These are phyloP conservation scores for Campodea augens DNA, from an alignment of 1,140 invertebrate species.

Conservation along the genomic window DNA sequence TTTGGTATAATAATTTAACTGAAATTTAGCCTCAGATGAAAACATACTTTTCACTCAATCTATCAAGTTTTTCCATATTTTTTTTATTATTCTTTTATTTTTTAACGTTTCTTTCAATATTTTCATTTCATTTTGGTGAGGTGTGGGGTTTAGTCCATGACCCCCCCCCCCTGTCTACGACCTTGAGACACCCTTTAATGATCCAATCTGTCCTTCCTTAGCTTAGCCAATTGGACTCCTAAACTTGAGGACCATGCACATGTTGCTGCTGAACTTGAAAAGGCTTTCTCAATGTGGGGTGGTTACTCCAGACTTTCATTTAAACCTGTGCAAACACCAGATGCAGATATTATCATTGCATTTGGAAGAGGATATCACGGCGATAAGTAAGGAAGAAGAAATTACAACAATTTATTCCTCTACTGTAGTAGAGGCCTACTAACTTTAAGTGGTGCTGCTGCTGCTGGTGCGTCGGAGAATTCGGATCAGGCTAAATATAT, in stretches of 20 bases:
- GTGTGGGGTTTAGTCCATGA: slow-evolving; percentile 1
- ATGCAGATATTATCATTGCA: slow-evolving; percentile 41
- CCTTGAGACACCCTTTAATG: too few species aligned
- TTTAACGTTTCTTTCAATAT: not conserved
- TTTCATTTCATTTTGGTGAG: too few species aligned
- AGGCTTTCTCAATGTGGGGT: slow-evolving; percentile 39
- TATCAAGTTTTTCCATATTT: too few species aligned
- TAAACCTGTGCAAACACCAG: slow-evolving; percentile 19
- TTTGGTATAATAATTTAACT: too few species aligned
- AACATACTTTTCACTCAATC: not conserved
- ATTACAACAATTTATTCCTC: too few species aligned
- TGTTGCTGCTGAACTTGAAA: slow-evolving; percentile 30
- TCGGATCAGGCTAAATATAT: too few species aligned
- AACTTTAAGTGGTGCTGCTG: too few species aligned
- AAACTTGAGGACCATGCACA: slow-evolving; percentile 28
- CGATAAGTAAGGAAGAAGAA: slow-evolving; percentile 41
- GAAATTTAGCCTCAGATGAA: too few species aligned
- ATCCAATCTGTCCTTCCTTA: slow-evolving; percentile 19
- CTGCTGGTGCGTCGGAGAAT: too few species aligned
- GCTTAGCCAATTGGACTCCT: slow-evolving; percentile 41
- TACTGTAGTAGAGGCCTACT: too few species aligned
- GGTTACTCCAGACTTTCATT: slow-evolving; percentile 37
- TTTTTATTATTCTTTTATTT: slow-evolving; percentile 1
- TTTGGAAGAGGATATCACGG: slow-evolving; percentile 41
- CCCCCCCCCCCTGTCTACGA: too few species aligned